These are phyloP conservation scores for Archips xylosteana DNA, from an alignment of 2,888 invertebrate genomes.

Conservation along the genomic window DNA sequence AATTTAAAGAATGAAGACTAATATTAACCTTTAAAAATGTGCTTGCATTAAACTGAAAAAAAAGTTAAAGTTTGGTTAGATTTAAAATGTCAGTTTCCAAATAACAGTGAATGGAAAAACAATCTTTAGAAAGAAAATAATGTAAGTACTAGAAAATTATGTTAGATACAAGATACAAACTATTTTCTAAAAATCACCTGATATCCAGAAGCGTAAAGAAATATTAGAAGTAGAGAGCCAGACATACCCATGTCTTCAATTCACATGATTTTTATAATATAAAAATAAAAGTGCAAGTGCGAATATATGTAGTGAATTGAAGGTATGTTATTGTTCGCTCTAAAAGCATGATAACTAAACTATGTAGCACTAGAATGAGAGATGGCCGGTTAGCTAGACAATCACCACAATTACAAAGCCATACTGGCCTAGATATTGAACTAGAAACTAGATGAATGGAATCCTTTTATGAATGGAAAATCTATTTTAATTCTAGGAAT, in stretches of 20 bases:
- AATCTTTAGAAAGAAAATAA: neutral
- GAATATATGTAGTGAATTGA: constrained; percentile 76
- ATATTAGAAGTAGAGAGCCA: constrained; percentile 74
- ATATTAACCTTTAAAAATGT: constrained; percentile 9
- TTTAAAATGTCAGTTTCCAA: neutral
- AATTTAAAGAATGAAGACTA: constrained; percentile 6
- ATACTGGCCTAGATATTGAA: neutral
- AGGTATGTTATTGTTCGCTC: constrained; percentile 80
- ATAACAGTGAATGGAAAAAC: neutral
- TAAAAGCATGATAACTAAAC: constrained; percentile 79
- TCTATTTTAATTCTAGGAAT: neutral
- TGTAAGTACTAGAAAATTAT: neutral
- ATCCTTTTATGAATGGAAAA: constrained; percentile 15
- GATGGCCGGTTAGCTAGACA: constrained; percentile 45
- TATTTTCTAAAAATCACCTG: constrained; percentile 29
- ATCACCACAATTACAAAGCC: constrained; percentile 8
- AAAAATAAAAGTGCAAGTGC: constrained; percentile 59
- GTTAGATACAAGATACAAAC: constrained; percentile 6
- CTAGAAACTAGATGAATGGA: constrained; percentile 42
- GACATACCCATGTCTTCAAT: constrained; percentile 84
- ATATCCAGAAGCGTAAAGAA: constrained; percentile 35
- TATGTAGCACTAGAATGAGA: constrained; percentile 45
- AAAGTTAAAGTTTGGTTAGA: constrained; percentile 6
- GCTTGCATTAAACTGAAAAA: constrained; percentile 9
- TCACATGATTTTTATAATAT: constrained; percentile 58